Evolutionary conservation across 1,140 invertebrate species (phyloP).

Genomic region (Augochlora pura): DNA sequence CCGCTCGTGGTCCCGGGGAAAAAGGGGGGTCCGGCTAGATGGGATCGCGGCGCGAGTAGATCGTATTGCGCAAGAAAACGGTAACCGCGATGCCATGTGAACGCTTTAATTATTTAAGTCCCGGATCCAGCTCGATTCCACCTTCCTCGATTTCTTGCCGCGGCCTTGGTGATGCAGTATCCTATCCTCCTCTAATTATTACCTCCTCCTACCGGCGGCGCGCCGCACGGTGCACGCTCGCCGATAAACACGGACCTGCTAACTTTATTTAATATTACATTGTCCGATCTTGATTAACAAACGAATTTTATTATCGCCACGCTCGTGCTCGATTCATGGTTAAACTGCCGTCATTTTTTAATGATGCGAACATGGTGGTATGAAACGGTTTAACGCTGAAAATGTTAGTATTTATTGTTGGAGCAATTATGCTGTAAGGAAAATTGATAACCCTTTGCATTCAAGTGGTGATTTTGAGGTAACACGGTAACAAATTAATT

Average conservation of each 20-base stretch:
- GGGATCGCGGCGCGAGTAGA: slow-evolving; percentile 46
- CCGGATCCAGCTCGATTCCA: slow-evolving; percentile 62
- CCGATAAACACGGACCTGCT: slow-evolving; percentile 20
- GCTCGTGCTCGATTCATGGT: no score
- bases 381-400: no score
- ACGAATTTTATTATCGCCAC: no score
- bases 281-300: no score
- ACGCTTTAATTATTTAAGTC: slow-evolving; percentile 68
- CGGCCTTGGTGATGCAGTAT: slow-evolving; percentile 43
- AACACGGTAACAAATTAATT: no score
- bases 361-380: no score
- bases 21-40: slow-evolving; percentile 38
- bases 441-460: no score
- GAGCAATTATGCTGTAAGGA: no score
- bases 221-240: not conserved
- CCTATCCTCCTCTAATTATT: slow-evolving; percentile 51
- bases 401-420: no score
- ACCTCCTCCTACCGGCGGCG: slow-evolving; percentile 60
- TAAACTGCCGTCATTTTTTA: no score
- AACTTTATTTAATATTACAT: no score
- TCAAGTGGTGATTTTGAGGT: no score
- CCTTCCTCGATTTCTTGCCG: slow-evolving; percentile 53
- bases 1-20: not conserved
- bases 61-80: slow-evolving; percentile 63
- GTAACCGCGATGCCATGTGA: slow-evolving; percentile 54